Percentiles rank a stretch among this genome's conserved stretches.
These are phyloP conservation scores for Cydia fagiglandana DNA, from an alignment of 1,140 invertebrate genomes.

Conservation along the genomic window DNA sequence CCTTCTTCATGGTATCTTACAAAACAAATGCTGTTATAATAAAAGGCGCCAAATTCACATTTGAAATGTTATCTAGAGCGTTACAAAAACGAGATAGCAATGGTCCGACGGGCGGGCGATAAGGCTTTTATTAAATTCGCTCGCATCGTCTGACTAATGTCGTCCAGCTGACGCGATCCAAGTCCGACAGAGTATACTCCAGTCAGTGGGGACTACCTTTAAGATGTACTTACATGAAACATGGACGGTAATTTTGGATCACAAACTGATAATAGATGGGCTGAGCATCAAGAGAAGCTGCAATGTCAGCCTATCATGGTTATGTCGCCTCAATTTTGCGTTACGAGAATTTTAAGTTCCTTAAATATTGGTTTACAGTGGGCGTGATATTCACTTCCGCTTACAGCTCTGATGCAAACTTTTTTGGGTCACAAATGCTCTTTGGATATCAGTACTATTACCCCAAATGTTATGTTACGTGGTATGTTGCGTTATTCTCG, in stretches of 20 bases:
- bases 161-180: slow-evolving; percentile 64
- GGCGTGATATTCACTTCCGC: too few relatives aligned
- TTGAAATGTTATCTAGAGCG: slow-evolving; percentile 31
- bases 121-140: slow-evolving; percentile 76
- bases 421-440: too few relatives aligned
- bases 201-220: not conserved
- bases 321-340: too few relatives aligned
- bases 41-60: slow-evolving; percentile 29
- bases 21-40: slow-evolving; percentile 18
- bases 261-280: too few relatives aligned
- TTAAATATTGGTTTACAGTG: too few relatives aligned
- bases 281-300: too few relatives aligned
- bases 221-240: not conserved
- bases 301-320: too few relatives aligned
- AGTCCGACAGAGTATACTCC: slow-evolving; percentile 55
- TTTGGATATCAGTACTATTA: too few relatives aligned
- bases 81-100: slow-evolving; percentile 32
- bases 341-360: too few relatives aligned
- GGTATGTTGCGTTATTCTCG: too few relatives aligned
- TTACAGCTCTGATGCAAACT: too few relatives aligned
- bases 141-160: slow-evolving; percentile 74
- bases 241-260: not conserved
- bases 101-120: slow-evolving; percentile 45
- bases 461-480: too few relatives aligned
- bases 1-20: not conserved